phyloP scores from a whole-genome alignment of 2,888 invertebrate species.

The Salpingus planirostris region DNA sequence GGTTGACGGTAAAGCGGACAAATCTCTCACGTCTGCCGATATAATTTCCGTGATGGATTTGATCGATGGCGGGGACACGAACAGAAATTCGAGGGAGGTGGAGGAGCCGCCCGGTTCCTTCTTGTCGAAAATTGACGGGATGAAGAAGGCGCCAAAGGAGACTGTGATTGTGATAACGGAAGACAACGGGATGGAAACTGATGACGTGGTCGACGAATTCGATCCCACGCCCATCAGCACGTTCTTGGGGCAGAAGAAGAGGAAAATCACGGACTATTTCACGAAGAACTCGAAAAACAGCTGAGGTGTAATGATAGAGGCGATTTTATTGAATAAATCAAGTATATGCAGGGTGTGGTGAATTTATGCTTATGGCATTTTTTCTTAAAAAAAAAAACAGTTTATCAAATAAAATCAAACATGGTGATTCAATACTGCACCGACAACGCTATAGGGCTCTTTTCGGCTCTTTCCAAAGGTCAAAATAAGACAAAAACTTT shows the following conservation, averaged over 20 bases:
- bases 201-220: constrained; percentile 15
- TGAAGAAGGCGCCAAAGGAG: constrained; percentile 8
- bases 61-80: constrained; percentile 30
- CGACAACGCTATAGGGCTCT: too few species aligned
- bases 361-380: too few species aligned
- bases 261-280: constrained; percentile 29
- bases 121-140: constrained; percentile 20
- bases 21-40: constrained; percentile 15
- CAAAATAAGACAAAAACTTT: too few species aligned
- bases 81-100: constrained; percentile 12
- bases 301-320: too few species aligned
- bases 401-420: too few species aligned
- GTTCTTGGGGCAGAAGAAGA: constrained; percentile 14
- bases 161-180: constrained; percentile 5
- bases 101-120: constrained; percentile 13
- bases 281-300: too few species aligned
- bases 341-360: too few species aligned
- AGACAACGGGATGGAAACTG: constrained; percentile 6
- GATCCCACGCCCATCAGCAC: constrained; percentile 9
- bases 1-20: neutral
- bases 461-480: too few species aligned
- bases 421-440: too few species aligned
- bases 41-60: constrained; percentile 24
- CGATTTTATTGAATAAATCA: too few species aligned
- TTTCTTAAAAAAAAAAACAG: too few species aligned